Base-by-base conservation (phyloP, 2,113 vertebrate species). In the Pangasianodon gigas region DNA sequence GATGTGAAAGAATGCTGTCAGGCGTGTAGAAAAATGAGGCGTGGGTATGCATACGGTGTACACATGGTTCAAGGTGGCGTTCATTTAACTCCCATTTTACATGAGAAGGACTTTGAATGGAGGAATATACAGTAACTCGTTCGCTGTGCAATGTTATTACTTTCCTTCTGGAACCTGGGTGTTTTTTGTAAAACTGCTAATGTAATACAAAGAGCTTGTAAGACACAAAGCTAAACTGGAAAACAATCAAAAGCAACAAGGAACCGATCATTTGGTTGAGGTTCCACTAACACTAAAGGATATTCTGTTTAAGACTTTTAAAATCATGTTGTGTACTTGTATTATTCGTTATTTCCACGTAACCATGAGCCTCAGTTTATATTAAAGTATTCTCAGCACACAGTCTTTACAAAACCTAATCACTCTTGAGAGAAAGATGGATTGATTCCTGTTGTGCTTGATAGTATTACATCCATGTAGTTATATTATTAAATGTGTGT, bases 381-480 rank as follows among this genome's bases (percentile, higher is more conserved):
- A 41, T 46, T 65, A 29, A 84, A 85, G 69, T 75, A 84, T 85
- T 77, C 56, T 67, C 41, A 60, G 19, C n/a, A 46, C 56, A 37
- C 56, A 62, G n/a, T 62, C 44, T 21, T 48, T 41, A 37, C n/a
- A 54, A 62, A 74, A 67, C 0, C 6, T 67, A 80, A 32, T 32
- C 29, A 69, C n/a, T 21, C 21, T 11, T 24, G 18, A 4, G 11
- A 46, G 6, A 80, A 90, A 69, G 46, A 60, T 46, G 13, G 60
- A 29, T 56, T 8, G 71, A 54, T 10, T 86, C 32, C 32, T 52
- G 37, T 77, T 89, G 83, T 67, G n/a, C 29, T 80, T 85, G 16
- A 86, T 89, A 85, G 88, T 89, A 85, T 89, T 89, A 85, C 10
- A 77, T 79, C 26, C 24, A n/a, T 71, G 29, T 82, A 52, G 58